phyloP scores from a whole-genome alignment of 2,797 vertebrate genomes.

The Zenarchopterus dispar region DNA sequence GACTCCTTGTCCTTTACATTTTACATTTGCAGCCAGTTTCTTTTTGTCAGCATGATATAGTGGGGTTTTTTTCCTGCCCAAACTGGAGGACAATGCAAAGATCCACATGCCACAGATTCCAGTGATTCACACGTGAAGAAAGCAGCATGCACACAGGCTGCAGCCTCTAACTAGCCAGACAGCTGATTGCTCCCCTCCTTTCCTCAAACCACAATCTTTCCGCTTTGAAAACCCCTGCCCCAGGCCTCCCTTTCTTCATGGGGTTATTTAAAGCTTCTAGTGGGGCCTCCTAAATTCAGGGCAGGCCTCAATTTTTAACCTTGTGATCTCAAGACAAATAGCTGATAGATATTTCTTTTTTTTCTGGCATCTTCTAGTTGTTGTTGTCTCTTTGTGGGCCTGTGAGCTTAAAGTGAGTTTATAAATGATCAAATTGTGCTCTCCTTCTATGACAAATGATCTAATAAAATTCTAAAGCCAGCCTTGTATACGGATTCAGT shows the following conservation, averaged over 20 bases:
- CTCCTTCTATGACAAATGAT: no score
- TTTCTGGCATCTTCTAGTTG: neutral
- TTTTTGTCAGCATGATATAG: slow-evolving; percentile 47
- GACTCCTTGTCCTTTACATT: slow-evolving; percentile 23
- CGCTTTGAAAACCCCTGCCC: slow-evolving; percentile 63
- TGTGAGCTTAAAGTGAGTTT: neutral
- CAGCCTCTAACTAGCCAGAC: slow-evolving; percentile 50
- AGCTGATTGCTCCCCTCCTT: slow-evolving; percentile 66
- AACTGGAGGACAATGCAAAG: slow-evolving; percentile 68
- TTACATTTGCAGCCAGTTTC: slow-evolving; percentile 39
- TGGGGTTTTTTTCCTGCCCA: slow-evolving; percentile 37
- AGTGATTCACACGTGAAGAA: slow-evolving; percentile 59
- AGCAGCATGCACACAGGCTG: slow-evolving; percentile 57
- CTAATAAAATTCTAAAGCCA: no score
- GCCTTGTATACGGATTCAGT: no score
- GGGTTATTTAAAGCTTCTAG: slow-evolving; percentile 57
- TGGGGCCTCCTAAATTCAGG: slow-evolving; percentile 60
- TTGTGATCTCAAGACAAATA: slow-evolving; percentile 69
- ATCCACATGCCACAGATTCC: slow-evolving; percentile 75
- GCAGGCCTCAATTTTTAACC: slow-evolving; percentile 63
- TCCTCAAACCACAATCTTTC: slow-evolving; percentile 39
- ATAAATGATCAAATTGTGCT: no score
- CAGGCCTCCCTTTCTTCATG: slow-evolving; percentile 63
- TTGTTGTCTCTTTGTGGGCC: slow-evolving; percentile 17
- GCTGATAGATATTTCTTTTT: slow-evolving; percentile 51